Base-by-base conservation (phyloP, 23 tunicate genomes). In the Clavelina lepadiformis region DNA sequence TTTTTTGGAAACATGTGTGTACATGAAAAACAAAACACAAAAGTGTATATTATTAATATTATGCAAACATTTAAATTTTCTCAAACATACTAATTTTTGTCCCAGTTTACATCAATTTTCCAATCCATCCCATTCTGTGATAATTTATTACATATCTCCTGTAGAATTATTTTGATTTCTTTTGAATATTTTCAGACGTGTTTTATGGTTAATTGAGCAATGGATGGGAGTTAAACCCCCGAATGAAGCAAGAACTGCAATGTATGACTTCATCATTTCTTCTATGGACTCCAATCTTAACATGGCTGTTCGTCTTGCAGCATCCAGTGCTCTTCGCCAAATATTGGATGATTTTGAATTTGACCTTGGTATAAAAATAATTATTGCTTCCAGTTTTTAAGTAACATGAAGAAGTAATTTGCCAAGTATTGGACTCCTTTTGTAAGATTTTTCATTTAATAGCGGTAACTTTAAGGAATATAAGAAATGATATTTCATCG, bases 311-410 rank as follows among this genome's bases (percentile, higher is more conserved):
- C 33, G 97, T 31, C 31, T 89, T 21, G 62, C 83, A 18, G 97
- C 97, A 38, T 36, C 83, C 5, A 46, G 55, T 19, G 68, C 91
- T 3, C 31, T 81, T 38, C 70, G 79, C 28, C 56, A 49, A 21
- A 27, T 89, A 38, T 50, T 89, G 49, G 91, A 89, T 50, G 97
- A 89, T 31, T 81, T 75, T 70, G 97, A 89, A 49, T 71, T 78
- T 46, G 75, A 78, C 28, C 31, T 46, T 46, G 69, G 82, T 76
- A 54, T n/a, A n/a, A n/a, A n/a, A n/a, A n/a, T n/a, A n/a, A n/a
- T n/a, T n/a, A n/a, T n/a, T n/a, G n/a, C n/a, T n/a, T n/a, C n/a
- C n/a, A n/a, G n/a, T n/a, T n/a, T n/a, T n/a, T n/a, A n/a, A n/a
- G n/a, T n/a, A n/a, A n/a, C n/a, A n/a, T n/a, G n/a, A n/a, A n/a